phyloP scores from a whole-genome alignment of 2,113 vertebrate species.

The Chelonoidis abingdonii region DNA sequence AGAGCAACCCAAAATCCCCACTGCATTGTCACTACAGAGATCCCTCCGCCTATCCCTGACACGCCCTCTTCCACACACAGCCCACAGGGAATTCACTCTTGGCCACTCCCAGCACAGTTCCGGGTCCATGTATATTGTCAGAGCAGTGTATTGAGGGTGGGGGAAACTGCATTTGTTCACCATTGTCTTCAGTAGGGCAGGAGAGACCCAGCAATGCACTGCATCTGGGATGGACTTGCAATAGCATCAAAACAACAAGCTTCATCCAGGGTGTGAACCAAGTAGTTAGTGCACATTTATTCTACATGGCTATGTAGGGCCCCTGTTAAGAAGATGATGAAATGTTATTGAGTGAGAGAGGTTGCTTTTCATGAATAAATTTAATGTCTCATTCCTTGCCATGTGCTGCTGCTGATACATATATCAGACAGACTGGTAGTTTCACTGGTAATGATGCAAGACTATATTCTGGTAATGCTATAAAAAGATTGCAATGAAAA shows the following conservation, averaged over 20 bases:
- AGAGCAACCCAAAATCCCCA: neutral
- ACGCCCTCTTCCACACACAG: neutral
- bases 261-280: neutral
- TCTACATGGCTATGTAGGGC: neutral
- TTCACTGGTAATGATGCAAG: neutral
- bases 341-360: neutral
- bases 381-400: neutral
- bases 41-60: neutral
- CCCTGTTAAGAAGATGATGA: neutral
- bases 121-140: neutral
- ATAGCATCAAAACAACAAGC: accelerated
- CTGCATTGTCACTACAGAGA: accelerated
- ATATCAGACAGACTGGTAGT: neutral
- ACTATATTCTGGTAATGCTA: neutral
- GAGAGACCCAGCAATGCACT: neutral
- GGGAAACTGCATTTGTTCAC: neutral
- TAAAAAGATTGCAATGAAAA: neutral
- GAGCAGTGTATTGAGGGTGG: neutral
- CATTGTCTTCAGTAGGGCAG: neutral
- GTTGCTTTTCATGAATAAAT: neutral
- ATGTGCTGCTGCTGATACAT: neutral
- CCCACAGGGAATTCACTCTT: neutral
- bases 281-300: neutral
- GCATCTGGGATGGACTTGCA: neutral
- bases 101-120: neutral